Evolutionary conservation across 2,113 vertebrate species (phyloP).

Genomic region (Lonchura striata): DNA sequence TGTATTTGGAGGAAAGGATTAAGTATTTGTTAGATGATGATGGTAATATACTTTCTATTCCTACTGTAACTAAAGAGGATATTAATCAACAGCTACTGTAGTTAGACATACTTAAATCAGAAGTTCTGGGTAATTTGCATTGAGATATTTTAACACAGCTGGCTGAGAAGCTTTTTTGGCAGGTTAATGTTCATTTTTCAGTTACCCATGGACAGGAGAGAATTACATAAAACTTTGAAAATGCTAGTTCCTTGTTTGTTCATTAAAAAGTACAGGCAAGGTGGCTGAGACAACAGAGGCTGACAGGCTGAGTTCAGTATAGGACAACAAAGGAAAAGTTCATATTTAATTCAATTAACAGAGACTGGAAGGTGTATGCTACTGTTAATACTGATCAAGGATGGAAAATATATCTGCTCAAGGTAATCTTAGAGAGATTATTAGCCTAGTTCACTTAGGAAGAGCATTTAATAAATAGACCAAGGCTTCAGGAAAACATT

Average conservation of each 20-base stretch:
- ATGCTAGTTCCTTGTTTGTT: neutral
- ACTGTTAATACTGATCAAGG: neutral
- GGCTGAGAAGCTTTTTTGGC: neutral
- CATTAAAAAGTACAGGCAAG: neutral
- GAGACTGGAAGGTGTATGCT: neutral
- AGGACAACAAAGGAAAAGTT: neutral
- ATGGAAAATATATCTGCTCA: neutral
- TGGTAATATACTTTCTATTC: constrained; percentile 36
- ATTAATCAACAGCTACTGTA: constrained; percentile 61
- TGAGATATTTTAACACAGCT: constrained; percentile 39
- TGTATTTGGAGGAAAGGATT: neutral
- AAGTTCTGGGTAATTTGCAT: constrained; percentile 65
- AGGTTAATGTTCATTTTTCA: constrained; percentile 6
- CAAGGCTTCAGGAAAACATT: neutral
- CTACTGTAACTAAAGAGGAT: constrained; percentile 58
- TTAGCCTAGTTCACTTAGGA: neutral
- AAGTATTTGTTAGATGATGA: constrained; percentile 24
- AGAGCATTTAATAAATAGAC: neutral
- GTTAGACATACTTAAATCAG: constrained; percentile 57
- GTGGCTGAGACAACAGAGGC: neutral
- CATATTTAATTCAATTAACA: neutral
- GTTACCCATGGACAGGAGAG: neutral
- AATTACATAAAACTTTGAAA: neutral
- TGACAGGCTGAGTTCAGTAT: neutral
- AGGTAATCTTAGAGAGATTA: neutral